Percentiles rank a stretch among this genome's conserved stretches.
These are phyloP conservation scores for Pyrgilauda ruficollis DNA, from an alignment of 2,113 vertebrate genomes.

Conservation along the genomic window DNA sequence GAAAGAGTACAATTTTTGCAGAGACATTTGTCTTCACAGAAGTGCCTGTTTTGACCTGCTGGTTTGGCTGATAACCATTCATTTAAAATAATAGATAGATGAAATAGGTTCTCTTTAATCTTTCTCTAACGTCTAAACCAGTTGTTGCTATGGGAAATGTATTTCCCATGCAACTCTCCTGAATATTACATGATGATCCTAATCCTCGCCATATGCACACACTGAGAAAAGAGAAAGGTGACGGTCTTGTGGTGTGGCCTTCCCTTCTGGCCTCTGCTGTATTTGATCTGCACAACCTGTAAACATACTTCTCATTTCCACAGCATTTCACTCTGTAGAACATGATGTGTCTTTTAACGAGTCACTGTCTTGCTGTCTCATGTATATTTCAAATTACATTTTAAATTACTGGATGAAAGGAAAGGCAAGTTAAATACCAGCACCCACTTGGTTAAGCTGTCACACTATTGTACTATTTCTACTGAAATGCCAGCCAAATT, in stretches of 20 bases:
- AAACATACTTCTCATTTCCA: not conserved
- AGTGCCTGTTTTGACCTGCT: slow-evolving; percentile 7
- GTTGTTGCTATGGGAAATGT: slow-evolving; percentile 63
- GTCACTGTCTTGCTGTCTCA: not conserved
- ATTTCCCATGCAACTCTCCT: slow-evolving; percentile 39
- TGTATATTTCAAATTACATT: not conserved
- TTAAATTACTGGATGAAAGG: not conserved
- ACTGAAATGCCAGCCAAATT: slow-evolving; percentile 29
- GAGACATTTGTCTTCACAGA: not conserved
- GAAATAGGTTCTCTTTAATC: slow-evolving; percentile 50
- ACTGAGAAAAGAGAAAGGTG: not conserved
- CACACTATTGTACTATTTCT: not conserved
- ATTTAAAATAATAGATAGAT: slow-evolving; percentile 57
- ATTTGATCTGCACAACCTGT: not conserved
- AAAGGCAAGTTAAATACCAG: slow-evolving; percentile 11
- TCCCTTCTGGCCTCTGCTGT: not conserved
- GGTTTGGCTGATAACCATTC: slow-evolving; percentile 37
- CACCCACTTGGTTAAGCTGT: slow-evolving; percentile 44
- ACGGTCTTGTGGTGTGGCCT: not conserved
- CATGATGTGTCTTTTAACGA: not conserved
- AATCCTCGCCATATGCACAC: not conserved
- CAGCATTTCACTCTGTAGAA: not conserved
- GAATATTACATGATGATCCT: slow-evolving; percentile 52
- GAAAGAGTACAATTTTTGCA: not conserved
- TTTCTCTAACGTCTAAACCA: slow-evolving; percentile 25